A percentile compares a stretch with the other conserved stretches of the same genome.
phyloP scores from a whole-genome alignment of 1,140 invertebrate genomes.

The Cydia splendana region DNA sequence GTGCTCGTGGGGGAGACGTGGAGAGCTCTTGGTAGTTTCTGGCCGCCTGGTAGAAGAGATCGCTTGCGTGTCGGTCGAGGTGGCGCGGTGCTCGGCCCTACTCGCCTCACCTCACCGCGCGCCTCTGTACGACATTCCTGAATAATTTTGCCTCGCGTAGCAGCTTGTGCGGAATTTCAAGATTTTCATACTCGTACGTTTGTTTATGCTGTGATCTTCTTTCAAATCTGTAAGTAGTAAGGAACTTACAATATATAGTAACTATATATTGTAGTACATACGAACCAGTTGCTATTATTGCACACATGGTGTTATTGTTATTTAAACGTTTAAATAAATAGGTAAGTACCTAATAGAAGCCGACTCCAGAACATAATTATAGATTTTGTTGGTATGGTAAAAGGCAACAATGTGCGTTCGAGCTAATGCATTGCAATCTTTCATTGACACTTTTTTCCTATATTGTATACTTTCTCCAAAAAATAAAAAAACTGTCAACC shows the following conservation, averaged over 20 bases:
- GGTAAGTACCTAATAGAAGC: too few relatives aligned
- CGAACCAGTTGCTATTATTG: too few relatives aligned
- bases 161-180: slow-evolving; percentile 1
- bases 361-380: too few relatives aligned
- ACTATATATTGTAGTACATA: too few relatives aligned
- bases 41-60: slow-evolving; percentile 69
- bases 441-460: too few relatives aligned
- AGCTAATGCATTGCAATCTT: too few relatives aligned
- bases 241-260: not conserved
- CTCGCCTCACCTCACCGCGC: slow-evolving; percentile 36
- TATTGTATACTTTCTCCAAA: too few relatives aligned
- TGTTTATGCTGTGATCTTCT: not conserved
- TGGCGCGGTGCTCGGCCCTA: slow-evolving; percentile 62
- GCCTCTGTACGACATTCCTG: slow-evolving; percentile 30
- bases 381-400: too few relatives aligned
- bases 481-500: too few relatives aligned
- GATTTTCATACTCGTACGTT: not conserved
- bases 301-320: too few relatives aligned
- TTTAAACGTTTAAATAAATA: too few relatives aligned
- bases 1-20: slow-evolving; percentile 43
- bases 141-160: slow-evolving; percentile 21
- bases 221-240: not conserved
- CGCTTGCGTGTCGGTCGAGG: slow-evolving; percentile 76
- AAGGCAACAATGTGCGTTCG: too few relatives aligned
- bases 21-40: slow-evolving; percentile 47